Evolutionary conservation across 1,140 invertebrate genomes (phyloP), one percentile per base, ranked within the genome.

Genomic region (Drosophila mauritiana): DNA sequence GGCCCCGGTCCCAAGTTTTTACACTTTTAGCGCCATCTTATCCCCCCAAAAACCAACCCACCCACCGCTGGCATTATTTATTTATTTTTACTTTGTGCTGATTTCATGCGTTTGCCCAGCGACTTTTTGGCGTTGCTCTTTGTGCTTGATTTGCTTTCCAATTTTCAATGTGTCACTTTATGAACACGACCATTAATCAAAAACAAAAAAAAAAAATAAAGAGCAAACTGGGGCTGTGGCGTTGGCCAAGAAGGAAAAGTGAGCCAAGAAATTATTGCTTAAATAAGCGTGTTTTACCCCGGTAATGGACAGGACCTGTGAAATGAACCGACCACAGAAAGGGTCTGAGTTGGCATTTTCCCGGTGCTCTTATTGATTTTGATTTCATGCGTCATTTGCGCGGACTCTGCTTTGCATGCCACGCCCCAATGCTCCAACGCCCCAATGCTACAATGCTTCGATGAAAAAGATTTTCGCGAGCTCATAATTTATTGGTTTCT

Each of bases 161-260:
- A 88, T 88, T 88, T 88, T 88, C 83, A 88, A 89, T 88, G 83
- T 88, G 83, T 88, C 84, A 88, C 84, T 89, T 89, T 88, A 88
- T 88, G 83, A 88, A 78, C 78, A 82, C 59, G 79, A 69, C 83
- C 84, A 88, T 88, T 88, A 88, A 88, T 88, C 83, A 88, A 88
- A 88, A 88, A 88, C 77, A 64, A 85, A 79, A 67, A 69, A 79
- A 67, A 69, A 67, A 61, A 15, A 17, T 17, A 45, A 48, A 17
- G 20, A 22, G 20, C 20, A 31, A 31, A 31, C 31, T 31, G 54
- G 6, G 45, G 2, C 4, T 20, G 10, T 17, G 46, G 12, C 4
- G 25, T 15, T 25, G 7, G 43, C n/a, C 12, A 63, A 43, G 48
- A 22, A 57, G 73, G 59, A 51, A 59, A 70, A 84, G 63, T 69